phyloP scores from a whole-genome alignment of 2,888 invertebrate species.

The Sturmia bella region DNA sequence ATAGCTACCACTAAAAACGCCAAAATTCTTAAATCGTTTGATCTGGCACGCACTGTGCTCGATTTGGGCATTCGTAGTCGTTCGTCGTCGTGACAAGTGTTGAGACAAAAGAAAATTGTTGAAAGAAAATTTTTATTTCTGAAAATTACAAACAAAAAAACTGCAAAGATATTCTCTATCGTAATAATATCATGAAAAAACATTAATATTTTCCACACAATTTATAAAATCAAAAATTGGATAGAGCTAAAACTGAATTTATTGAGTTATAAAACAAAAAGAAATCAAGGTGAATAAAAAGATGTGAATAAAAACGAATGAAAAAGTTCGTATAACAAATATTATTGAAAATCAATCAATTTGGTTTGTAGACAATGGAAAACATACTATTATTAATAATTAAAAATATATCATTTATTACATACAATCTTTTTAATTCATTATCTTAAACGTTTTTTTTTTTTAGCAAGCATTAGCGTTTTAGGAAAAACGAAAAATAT shows the following conservation, averaged over 20 bases:
- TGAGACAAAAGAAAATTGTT: slow-evolving; percentile 35
- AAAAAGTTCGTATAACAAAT: slow-evolving; percentile 24
- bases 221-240: slow-evolving; percentile 14
- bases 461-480: not conserved
- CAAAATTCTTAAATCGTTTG: not conserved
- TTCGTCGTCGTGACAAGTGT: slow-evolving; percentile 65
- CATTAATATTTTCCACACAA: slow-evolving; percentile 6
- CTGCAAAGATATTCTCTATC: slow-evolving; percentile 20
- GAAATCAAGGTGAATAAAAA: slow-evolving; percentile 66
- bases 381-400: not conserved
- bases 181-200: slow-evolving; percentile 10
- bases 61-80: slow-evolving; percentile 56
- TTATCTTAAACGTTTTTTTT: too few species aligned
- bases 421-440: too few species aligned
- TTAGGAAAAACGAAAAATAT: not conserved
- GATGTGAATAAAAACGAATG: slow-evolving; percentile 17
- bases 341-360: slow-evolving; percentile 66
- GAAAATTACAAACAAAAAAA: slow-evolving; percentile 34
- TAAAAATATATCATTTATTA: too few species aligned
- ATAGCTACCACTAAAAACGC: not conserved
- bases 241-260: not conserved
- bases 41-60: not conserved
- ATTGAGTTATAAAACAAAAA: slow-evolving; percentile 59
- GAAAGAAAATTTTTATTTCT: slow-evolving; percentile 40
- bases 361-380: slow-evolving; percentile 22